Evolutionary conservation across 2,797 vertebrate genomes (phyloP).

Genomic region (Coilia nasus): DNA sequence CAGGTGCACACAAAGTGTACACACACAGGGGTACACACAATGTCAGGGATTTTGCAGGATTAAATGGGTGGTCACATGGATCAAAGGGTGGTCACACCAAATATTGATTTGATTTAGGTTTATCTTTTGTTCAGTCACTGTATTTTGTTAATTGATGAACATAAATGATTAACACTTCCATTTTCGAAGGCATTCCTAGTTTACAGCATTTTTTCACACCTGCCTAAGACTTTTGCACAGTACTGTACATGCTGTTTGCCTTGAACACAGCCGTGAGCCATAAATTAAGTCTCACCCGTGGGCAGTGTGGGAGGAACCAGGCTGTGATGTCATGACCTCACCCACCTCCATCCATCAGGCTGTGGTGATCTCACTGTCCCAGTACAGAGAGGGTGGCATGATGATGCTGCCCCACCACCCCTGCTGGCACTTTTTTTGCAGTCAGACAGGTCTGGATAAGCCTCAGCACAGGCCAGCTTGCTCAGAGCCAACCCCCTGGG

Average conservation of each 20-base stretch:
- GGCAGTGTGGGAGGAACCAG: neutral
- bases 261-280: neutral
- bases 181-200: no score
- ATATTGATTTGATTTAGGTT: no score
- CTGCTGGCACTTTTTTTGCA: neutral
- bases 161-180: no score
- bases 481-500: neutral
- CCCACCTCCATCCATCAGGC: neutral
- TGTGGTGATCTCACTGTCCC: neutral
- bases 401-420: neutral
- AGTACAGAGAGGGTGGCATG: neutral
- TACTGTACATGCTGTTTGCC: neutral
- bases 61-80: no score
- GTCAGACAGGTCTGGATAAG: slow-evolving; percentile 11
- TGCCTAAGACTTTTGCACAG: no score
- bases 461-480: neutral
- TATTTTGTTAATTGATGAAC: no score
- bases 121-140: no score
- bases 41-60: no score
- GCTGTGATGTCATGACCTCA: neutral
- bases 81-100: no score
- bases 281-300: neutral
- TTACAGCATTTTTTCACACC: no score
- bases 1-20: no score
- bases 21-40: no score